Evolutionary conservation across 2,888 invertebrate species (phyloP), one percentile per base, ranked within the genome.

Genomic region (Drosophila pegasa): DNA sequence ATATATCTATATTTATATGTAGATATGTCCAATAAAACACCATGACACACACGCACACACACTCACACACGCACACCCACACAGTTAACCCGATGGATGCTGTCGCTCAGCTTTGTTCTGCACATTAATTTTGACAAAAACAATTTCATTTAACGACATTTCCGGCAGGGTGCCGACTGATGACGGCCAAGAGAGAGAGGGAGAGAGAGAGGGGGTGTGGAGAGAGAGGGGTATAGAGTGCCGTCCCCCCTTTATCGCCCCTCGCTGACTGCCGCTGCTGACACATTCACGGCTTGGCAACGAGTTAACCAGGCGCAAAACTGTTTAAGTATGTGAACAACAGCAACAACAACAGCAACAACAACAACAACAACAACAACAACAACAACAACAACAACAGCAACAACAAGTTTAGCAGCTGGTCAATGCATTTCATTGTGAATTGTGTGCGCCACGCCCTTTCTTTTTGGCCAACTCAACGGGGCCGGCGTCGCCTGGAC

Each of bases 51-150:
- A 29, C 22, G n/a, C 33, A 41, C 14, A 8, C 8, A 14, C 1
- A 41, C 33, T 56, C 38, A 3, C 27, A 27, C 27, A 22, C 38
- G 40, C 58, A 57, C 78, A 60, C 76, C 61, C 84, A 77, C 71
- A 61, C 74, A 78, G 52, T 80, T 80, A 80, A 72, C 75, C 64
- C 75, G 50, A 55, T 65, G 71, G 80, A 37, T 45, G 63, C 69
- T 64, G 55, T 75, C 67, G 56, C 55, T 57, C 62, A 33, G 70
- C 48, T 63, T 64, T 77, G 64, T 65, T 78, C 75, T 71, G 65
- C 72, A 75, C 80, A 80, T 80, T 84, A 84, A 80, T 84, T 80
- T 80, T 84, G 85, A 81, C 82, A 84, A 80, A 80, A 80, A 84
- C 80, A 75, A 80, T 80, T 81, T 81, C 64, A 81, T 80, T 80